phyloP scores from a whole-genome alignment of 2,113 vertebrate species.

The Malaclemys terrapin region DNA sequence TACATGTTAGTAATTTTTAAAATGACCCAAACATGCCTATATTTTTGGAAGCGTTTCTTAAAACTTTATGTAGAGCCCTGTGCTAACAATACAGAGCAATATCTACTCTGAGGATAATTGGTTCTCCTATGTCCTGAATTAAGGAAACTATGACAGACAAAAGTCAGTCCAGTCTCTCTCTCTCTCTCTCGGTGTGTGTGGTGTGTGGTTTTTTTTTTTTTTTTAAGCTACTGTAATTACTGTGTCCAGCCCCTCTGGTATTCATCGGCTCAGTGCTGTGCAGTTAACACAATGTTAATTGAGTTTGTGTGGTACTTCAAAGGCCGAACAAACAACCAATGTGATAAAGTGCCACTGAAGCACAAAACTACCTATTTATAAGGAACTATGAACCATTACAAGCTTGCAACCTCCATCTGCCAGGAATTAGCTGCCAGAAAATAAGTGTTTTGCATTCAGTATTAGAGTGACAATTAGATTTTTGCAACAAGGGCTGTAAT shows the following conservation, averaged over 20 bases:
- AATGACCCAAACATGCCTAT: background rate
- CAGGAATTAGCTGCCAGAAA: constrained; percentile 42
- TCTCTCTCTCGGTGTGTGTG: no score
- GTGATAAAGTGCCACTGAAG: constrained; percentile 7
- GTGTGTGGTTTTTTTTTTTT: background rate
- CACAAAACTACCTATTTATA: constrained; percentile 43
- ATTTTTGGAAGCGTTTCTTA: background rate
- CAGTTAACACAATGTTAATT: constrained; percentile 27
- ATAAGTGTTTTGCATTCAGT: constrained; percentile 39
- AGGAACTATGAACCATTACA: constrained; percentile 18
- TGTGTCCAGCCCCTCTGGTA: constrained; percentile 17
- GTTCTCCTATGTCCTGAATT: background rate
- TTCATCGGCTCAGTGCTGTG: constrained; percentile 27
- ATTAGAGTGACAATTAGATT: constrained; percentile 18
- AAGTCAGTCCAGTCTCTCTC: constrained; percentile 44
- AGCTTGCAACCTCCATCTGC: constrained; percentile 57
- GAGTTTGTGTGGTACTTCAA: constrained; percentile 25
- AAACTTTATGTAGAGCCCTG: background rate
- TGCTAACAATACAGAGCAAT: background rate
- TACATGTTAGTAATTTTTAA: background rate
- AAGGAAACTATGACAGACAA: constrained; percentile 62
- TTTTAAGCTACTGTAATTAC: constrained; percentile 43
- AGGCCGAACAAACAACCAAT: background rate
- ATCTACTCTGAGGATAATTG: background rate
- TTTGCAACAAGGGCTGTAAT: background rate